Evolutionary conservation across 2,797 vertebrate genomes (phyloP), one percentile per base, ranked within the genome.

Genomic region (Peromyscus attwateri): DNA sequence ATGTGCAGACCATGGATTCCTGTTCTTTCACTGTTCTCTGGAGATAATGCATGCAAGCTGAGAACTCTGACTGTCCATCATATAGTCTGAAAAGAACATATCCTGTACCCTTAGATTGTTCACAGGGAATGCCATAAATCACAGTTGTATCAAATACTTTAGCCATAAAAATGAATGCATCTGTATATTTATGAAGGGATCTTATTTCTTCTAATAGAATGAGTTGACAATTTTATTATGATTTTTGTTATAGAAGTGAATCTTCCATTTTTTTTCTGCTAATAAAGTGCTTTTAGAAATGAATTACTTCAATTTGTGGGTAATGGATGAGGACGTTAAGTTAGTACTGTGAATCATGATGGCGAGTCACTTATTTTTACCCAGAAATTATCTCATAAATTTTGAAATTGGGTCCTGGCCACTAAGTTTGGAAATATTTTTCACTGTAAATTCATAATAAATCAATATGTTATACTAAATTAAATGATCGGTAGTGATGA

Each of bases 271-370:
- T 87, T 87, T 95, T 88, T 83, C 92, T 96, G 52, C 60, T 92
- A 94, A 95, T 96, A 92, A 97, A 96, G 46, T 89, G 88, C n/a
- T 95, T 94, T 97, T 95, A 81, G 75, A 96, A 97, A 96, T 92
- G 94, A 97, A 97, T 96, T 93, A 70, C 87, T 97, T 92, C 95
- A 84, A 77, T 93, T 89, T 92, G 37, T 68, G 88, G 60, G 25
- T 96, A 95, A 96, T 83, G 43, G 92, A 92, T 91, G 84, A 92
- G 68, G 70, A 87, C 64, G 75, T 93, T 85, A 94, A 70, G 57
- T 85, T 46, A 82, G 25, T 83, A 70, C 31, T 70, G 55, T 94
- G 93, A 88, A 94, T 96, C 73, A 68, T 75, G n/a, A 57, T 52
- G 57, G 19, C 21, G 46, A 93, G 76, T 91, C 94, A 90, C 75